These are phyloP conservation scores for Herpailurus yagouaroundi DNA, from an alignment of 2,113 vertebrate genomes.

Conservation along the genomic window DNA sequence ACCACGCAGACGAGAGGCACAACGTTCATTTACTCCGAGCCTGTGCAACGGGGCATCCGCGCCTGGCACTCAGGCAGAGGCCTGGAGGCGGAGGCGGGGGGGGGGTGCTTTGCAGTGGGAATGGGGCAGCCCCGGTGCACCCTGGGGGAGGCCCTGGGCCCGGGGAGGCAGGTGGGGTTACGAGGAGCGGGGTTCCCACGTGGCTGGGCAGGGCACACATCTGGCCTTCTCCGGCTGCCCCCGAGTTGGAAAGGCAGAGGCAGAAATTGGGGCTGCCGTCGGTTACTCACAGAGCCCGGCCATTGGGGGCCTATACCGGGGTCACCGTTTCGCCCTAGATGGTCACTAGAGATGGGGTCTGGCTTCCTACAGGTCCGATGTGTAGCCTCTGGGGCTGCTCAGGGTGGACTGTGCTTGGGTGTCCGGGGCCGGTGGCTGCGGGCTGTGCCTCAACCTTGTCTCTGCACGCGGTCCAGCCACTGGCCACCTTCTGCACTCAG, in stretches of 20 bases:
- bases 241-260: background rate
- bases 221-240: background rate
- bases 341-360: too few species aligned
- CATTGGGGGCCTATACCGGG: accelerated
- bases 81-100: background rate
- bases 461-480: background rate
- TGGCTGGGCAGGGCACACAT: accelerated
- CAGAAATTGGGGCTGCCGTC: accelerated
- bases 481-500: background rate
- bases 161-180: background rate
- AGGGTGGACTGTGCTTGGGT: accelerated
- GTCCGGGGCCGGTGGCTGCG: accelerated
- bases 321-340: too few species aligned
- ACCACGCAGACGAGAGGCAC: accelerated
- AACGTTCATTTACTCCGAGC: accelerated
- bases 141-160: accelerated
- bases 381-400: background rate
- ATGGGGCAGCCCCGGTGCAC: accelerated
- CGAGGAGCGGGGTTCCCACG: accelerated
- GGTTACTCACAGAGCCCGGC: background rate
- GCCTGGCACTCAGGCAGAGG: accelerated
- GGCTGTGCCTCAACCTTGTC: background rate
- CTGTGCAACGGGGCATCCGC: accelerated
- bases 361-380: background rate
- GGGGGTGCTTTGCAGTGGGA: too few species aligned